These are phyloP conservation scores for Psittacula cyanocephala DNA, from an alignment of 2,113 vertebrate species.

Conservation along the genomic window DNA sequence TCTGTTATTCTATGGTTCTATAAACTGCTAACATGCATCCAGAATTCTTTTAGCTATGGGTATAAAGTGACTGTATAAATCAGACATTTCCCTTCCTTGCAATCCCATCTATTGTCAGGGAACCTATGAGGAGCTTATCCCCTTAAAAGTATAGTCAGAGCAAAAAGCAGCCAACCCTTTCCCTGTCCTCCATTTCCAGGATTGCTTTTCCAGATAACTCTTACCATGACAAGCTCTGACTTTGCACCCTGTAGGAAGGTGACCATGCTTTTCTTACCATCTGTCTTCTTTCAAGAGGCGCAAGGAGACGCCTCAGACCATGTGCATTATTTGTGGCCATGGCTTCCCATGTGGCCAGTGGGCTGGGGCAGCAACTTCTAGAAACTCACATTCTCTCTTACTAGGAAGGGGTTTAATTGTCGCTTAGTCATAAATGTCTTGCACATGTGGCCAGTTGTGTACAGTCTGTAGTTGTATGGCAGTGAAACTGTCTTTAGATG, in stretches of 20 bases:
- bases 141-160: background rate
- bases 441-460: background rate
- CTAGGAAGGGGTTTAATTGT: background rate
- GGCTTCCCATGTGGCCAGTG: background rate
- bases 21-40: background rate
- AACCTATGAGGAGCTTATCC: fast-evolving
- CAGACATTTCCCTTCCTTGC: background rate
- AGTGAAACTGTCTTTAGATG: background rate
- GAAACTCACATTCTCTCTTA: background rate
- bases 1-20: background rate
- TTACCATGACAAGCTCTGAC: background rate
- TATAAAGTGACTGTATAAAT: background rate
- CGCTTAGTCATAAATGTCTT: background rate
- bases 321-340: background rate
- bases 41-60: background rate
- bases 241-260: background rate
- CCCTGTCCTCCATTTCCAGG: background rate
- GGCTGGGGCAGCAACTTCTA: background rate
- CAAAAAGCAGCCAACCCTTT: background rate
- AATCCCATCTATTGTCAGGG: background rate
- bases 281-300: background rate
- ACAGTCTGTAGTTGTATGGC: background rate
- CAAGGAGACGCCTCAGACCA: background rate
- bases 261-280: background rate
- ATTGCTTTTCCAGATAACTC: background rate